Evolutionary conservation across 2,113 vertebrate genomes (phyloP).

Genomic region (Chaetodon trifascialis): DNA sequence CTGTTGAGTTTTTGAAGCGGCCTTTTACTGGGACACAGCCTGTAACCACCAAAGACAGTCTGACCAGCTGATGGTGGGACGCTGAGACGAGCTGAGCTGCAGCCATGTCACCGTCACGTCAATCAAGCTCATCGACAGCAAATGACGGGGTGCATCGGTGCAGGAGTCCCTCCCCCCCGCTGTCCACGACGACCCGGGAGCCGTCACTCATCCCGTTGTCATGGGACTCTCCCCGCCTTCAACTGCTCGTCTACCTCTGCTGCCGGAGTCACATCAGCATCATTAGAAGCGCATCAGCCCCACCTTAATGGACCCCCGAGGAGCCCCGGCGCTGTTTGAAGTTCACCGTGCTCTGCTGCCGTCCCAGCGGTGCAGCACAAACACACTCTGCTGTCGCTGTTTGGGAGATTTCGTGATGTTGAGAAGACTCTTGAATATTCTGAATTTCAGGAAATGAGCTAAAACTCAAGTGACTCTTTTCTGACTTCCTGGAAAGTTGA

Average conservation of each 20-base stretch:
- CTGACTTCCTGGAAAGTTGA: background rate
- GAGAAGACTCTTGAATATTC: background rate
- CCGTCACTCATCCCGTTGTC: constrained; percentile 52
- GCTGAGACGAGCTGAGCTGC: constrained; percentile 15
- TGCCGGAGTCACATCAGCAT: constrained; percentile 38
- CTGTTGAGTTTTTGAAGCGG: no score
- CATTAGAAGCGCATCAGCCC: constrained; percentile 45
- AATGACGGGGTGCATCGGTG: constrained; percentile 30
- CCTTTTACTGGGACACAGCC: background rate
- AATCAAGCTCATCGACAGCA: constrained; percentile 39
- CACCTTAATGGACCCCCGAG: constrained; percentile 34
- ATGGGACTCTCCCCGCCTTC: constrained; percentile 11
- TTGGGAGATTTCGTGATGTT: background rate
- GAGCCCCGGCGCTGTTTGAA: constrained; percentile 48
- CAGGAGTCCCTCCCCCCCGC: constrained; percentile 37
- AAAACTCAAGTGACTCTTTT: background rate
- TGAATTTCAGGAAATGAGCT: background rate
- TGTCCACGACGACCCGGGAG: constrained; percentile 19
- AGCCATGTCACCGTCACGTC: constrained; percentile 20
- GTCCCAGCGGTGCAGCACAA: constrained; percentile 16
- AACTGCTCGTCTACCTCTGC: constrained; percentile 42
- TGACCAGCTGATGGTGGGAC: background rate
- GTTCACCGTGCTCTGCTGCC: constrained; percentile 21
- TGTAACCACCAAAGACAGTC: background rate
- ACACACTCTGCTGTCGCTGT: constrained; percentile 11